Evolutionary conservation across 2,113 vertebrate genomes (phyloP), one percentile per base, ranked within the genome.

Genomic region (Nycticebus coucang): DNA sequence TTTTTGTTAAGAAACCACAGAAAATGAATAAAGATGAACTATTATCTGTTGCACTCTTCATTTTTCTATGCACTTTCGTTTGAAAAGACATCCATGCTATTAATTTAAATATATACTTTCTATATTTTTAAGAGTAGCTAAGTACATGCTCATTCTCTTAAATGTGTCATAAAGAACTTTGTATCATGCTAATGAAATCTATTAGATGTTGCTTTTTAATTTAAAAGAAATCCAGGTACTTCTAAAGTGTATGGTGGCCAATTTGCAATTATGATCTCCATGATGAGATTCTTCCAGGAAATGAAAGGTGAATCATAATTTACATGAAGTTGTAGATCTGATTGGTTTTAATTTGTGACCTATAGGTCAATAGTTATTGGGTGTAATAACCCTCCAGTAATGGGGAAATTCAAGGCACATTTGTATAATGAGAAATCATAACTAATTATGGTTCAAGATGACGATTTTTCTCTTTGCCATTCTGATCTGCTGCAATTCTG

Each of bases 371-470:
- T 88, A 98, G 97, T 98, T 98, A 98, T 94, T 97, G 96, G 95
- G 80, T 95, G 71, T 96, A 98, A 98, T 98, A 98, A 98, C 95
- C 97, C 78, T 97, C 89, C 0, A 0, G 97, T 97, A 98, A 98
- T 97, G 95, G 96, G 91, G 97, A 97, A 98, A 97, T 97, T 98
- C 97, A 92, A 97, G 97, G 96, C 93, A 96, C 95, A 97, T 98
- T 97, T 98, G 86, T 98, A 96, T 98, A 98, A 98, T 98, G 97
- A 98, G 98, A 98, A 98, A 98, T 98, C 97, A 97, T 98, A 98
- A 96, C 98, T 97, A 93, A 96, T 98, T 98, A 97, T 83, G 85
- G 94, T 71, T 85, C 92, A 90, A 60, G 85, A 79, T 85, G 86
- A 96, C 95, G 88, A 95, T 91, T 96, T 96, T 97, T 93, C 86